A percentile compares a stretch with the other conserved stretches of the same genome.
Conservation (phyloP, 2,797 vertebrate species). For the Sphenodon punctatus region DNA sequence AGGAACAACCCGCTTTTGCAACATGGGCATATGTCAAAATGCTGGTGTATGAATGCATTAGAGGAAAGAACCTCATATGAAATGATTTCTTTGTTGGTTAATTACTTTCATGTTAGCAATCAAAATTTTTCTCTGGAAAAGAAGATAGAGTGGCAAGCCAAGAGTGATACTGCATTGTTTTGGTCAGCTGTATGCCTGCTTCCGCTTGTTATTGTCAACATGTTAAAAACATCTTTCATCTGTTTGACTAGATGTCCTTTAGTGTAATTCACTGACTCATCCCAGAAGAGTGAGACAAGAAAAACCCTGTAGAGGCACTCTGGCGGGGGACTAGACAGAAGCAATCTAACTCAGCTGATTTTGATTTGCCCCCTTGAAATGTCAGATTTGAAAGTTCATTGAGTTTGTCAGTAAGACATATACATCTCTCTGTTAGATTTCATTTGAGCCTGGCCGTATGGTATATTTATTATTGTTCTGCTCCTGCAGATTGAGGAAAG, state of each 20-base stretch:
- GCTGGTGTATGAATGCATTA: neutral
- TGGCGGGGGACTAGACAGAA: neutral
- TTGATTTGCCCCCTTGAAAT: slow-evolving; percentile 17
- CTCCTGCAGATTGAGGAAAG: neutral
- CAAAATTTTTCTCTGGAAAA: slow-evolving; percentile 22
- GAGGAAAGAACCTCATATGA: neutral
- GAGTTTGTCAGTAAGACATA: slow-evolving; percentile 9
- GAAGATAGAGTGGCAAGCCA: neutral
- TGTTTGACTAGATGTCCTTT: neutral
- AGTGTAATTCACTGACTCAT: slow-evolving; percentile 9
- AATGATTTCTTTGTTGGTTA: neutral
- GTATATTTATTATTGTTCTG: neutral
- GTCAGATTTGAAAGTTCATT: slow-evolving; percentile 43
- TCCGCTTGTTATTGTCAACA: neutral
- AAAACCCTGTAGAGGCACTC: slow-evolving; percentile 8
- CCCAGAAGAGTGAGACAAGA: neutral
- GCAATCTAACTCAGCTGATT: neutral
- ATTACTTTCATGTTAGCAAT: slow-evolving; percentile 31
- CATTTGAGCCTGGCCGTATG: neutral
- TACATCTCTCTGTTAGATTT: neutral
- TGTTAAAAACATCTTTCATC: neutral
- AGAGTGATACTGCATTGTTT: neutral
- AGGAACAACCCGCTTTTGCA: neutral
- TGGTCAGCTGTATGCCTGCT: neutral
- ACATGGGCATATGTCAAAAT: neutral